phyloP scores from a whole-genome alignment of 23 tunicate genomes.

The Halocynthia roretzi region DNA sequence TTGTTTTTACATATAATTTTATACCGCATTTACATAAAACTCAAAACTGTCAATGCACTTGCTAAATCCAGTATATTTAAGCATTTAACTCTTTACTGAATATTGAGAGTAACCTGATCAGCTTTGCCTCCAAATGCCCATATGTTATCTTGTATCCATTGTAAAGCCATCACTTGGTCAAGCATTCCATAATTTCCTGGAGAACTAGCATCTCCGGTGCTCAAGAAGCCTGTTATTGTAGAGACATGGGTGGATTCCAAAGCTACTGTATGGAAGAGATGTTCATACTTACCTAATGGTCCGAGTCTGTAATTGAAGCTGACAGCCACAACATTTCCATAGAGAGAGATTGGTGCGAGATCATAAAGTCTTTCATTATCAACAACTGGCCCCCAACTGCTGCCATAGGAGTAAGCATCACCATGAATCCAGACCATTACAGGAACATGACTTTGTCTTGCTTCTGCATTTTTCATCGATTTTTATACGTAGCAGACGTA shows the following conservation, averaged over 20 bases:
- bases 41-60: background rate
- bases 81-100: background rate
- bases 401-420: conserved; percentile 34
- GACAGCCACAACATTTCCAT: conserved; percentile 43
- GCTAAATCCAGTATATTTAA: background rate
- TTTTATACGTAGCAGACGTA: background rate
- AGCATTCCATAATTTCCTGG: conserved; percentile 58
- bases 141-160: conserved; percentile 61
- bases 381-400: conserved; percentile 54
- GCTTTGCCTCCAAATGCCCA: conserved; percentile 61
- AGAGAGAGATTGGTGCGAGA: conserved; percentile 26
- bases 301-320: conserved; percentile 56
- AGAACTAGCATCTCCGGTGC: conserved; percentile 51
- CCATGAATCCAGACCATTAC: conserved; percentile 81
- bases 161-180: conserved; percentile 45
- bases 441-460: conserved; percentile 37
- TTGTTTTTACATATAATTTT: background rate
- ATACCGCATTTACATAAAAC: background rate
- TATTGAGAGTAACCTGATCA: conserved; percentile 1
- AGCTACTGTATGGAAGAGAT: background rate
- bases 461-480: conserved; percentile 4
- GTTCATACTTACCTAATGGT: conserved; percentile 36
- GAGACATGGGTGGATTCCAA: background rate
- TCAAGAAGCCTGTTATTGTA: conserved; percentile 31
- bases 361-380: conserved; percentile 52